Percentiles rank a stretch among this genome's conserved stretches.
These are phyloP conservation scores for Laspeyria flexula DNA, from an alignment of 2,888 invertebrate species.

Conservation along the genomic window DNA sequence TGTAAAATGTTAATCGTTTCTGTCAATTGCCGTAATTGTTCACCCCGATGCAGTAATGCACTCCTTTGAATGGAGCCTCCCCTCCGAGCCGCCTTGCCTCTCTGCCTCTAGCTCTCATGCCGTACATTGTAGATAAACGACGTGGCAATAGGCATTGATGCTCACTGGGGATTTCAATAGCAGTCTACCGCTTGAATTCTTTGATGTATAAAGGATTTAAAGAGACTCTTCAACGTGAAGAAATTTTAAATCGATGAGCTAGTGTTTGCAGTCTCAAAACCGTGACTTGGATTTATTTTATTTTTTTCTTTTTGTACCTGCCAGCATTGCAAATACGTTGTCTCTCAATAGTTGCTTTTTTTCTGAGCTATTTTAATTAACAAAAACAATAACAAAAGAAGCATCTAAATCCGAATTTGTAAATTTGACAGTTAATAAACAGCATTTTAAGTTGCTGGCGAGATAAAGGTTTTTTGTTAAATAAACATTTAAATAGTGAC, in stretches of 20 bases:
- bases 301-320: no score
- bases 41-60: slow-evolving; percentile 65
- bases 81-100: slow-evolving; percentile 33
- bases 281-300: no score
- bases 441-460: no score
- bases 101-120: slow-evolving; percentile 50
- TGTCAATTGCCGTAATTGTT: slow-evolving; percentile 55
- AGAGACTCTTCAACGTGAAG: slow-evolving; percentile 64
- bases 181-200: slow-evolving; percentile 76
- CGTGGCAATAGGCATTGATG: slow-evolving; percentile 83
- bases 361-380: no score
- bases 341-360: no score
- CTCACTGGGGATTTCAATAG: slow-evolving; percentile 81
- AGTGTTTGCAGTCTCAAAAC: slow-evolving; percentile 15
- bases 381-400: no score
- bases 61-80: slow-evolving; percentile 67
- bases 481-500: not conserved
- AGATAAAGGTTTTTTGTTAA: no score
- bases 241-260: slow-evolving; percentile 60
- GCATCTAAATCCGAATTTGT: no score
- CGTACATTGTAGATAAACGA: slow-evolving; percentile 79
- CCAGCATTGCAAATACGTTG: no score
- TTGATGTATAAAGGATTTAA: slow-evolving; percentile 78
- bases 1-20: slow-evolving; percentile 26
- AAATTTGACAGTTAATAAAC: no score